These are phyloP conservation scores for Eulacestoma nigropectus DNA, from an alignment of 2,113 vertebrate species.

Conservation along the genomic window DNA sequence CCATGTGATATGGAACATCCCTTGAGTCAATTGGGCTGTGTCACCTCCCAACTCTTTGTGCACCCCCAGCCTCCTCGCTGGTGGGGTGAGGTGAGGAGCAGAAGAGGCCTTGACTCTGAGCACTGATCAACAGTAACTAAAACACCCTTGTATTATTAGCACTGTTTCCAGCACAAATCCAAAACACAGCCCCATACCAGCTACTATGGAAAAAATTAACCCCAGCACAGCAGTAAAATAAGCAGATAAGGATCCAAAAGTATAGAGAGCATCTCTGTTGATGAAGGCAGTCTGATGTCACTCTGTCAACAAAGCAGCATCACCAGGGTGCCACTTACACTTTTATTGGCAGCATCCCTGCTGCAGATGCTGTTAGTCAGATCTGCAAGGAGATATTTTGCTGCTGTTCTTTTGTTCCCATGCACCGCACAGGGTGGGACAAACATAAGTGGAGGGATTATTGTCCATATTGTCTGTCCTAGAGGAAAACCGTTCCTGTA, in stretches of 20 bases:
- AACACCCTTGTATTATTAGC: background rate
- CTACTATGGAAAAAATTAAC: background rate
- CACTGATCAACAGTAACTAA: background rate
- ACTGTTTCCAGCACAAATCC: background rate
- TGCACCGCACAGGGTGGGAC: background rate
- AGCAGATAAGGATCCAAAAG: background rate
- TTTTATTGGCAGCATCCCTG: background rate
- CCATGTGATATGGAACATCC: background rate
- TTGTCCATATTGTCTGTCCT: background rate
- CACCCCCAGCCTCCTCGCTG: no score
- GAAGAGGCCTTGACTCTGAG: background rate
- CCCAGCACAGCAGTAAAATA: background rate
- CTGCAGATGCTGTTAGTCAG: background rate
- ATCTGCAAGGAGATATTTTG: background rate
- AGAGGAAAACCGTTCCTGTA: background rate
- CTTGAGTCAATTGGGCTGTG: background rate
- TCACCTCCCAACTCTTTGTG: background rate
- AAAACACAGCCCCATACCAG: background rate
- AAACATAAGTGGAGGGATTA: background rate
- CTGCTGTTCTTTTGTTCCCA: background rate
- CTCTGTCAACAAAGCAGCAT: background rate
- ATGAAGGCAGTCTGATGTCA: background rate
- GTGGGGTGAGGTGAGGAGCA: background rate
- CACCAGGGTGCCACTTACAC: background rate
- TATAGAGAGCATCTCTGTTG: background rate